phyloP scores from a whole-genome alignment of 2,797 vertebrate species.

The Ficedula albicollis region DNA sequence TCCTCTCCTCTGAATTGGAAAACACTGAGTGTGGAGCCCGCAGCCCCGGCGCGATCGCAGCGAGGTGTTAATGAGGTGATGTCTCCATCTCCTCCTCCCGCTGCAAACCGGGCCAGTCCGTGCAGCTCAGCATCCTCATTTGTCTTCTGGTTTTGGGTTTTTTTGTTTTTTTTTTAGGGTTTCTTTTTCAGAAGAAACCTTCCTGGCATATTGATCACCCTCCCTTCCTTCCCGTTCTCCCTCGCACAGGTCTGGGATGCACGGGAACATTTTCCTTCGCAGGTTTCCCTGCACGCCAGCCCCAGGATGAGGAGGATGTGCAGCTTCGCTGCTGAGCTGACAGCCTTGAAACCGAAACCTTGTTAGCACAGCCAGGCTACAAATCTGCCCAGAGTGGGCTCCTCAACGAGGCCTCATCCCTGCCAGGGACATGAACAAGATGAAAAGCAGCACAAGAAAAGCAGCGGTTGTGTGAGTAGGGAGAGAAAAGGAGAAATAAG shows the following conservation, averaged over 20 bases:
- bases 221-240: neutral
- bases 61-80: slow-evolving; percentile 32
- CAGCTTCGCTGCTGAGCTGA: neutral
- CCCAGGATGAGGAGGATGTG: neutral
- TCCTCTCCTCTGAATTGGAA: slow-evolving; percentile 47
- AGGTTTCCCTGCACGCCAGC: neutral
- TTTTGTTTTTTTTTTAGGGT: no score
- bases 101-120: neutral
- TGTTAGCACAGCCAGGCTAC: neutral
- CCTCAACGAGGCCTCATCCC: neutral
- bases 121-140: neutral
- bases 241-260: neutral
- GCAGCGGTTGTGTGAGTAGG: neutral
- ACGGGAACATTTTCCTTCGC: neutral
- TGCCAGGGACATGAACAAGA: neutral
- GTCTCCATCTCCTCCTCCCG: slow-evolving; percentile 34
- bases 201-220: neutral
- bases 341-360: neutral
- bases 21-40: neutral
- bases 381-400: neutral
- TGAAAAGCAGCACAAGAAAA: neutral
- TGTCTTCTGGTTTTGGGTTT: neutral
- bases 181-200: neutral
- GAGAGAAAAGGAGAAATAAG: neutral
- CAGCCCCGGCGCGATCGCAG: neutral